Evolutionary conservation across 2,797 vertebrate genomes (phyloP).

Genomic region (Ammospiza maritima): DNA sequence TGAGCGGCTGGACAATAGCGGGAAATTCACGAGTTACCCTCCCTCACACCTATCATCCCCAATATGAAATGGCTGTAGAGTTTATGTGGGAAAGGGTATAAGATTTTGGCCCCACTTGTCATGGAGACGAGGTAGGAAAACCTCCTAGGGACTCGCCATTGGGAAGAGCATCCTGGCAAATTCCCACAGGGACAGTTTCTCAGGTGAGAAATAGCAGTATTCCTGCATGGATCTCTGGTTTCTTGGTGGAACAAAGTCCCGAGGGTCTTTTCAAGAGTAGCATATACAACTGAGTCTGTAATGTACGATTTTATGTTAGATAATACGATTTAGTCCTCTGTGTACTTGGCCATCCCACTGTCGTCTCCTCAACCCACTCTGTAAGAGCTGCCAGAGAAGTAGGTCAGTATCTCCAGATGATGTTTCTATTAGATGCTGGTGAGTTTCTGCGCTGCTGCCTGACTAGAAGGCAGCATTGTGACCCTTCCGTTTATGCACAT

Average conservation of each 20-base stretch:
- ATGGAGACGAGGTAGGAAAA: neutral
- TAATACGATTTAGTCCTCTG: neutral
- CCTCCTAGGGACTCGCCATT: neutral
- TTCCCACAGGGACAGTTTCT: neutral
- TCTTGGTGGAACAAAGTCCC: neutral
- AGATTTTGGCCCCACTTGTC: neutral
- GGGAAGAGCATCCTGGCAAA: neutral
- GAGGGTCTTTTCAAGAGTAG: neutral
- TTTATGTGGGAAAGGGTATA: neutral
- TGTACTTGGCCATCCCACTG: neutral
- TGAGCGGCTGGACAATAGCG: neutral
- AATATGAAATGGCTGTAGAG: neutral
- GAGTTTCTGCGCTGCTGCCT: neutral
- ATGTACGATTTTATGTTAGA: neutral
- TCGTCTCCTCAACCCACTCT: neutral
- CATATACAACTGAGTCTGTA: neutral
- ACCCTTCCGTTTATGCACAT: conserved; percentile 54
- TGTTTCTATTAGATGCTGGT: neutral
- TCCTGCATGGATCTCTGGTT: neutral
- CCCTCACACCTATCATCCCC: neutral
- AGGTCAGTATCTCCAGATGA: conserved; percentile 27
- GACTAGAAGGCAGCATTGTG: conserved; percentile 11
- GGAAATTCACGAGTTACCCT: neutral
- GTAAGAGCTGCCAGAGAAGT: conserved; percentile 10
- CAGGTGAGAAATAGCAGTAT: neutral